These are phyloP conservation scores for Agriopis leucophaearia DNA, from an alignment of 2,888 invertebrate genomes.

Conservation along the genomic window DNA sequence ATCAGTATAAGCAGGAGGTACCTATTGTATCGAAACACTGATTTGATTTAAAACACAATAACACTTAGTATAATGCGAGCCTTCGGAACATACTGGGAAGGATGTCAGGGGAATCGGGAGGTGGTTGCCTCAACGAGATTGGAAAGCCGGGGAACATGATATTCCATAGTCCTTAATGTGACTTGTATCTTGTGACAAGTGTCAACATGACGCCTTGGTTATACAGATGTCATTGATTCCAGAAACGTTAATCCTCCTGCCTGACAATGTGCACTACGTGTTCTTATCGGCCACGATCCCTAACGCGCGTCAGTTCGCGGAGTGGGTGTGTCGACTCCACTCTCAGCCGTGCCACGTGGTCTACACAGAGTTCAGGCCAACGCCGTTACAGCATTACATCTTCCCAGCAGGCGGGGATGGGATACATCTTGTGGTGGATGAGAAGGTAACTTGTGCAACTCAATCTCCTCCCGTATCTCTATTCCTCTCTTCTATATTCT, in stretches of 20 bases:
- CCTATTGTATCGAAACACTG: no score
- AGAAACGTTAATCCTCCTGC: conserved; percentile 98
- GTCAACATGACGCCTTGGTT: no score
- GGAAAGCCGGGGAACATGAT: no score
- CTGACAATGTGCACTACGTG: conserved; percentile 99
- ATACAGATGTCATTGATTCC: conserved; percentile 42
- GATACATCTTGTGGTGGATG: conserved; percentile 98
- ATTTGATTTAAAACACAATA: no score
- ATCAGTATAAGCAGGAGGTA: no score
- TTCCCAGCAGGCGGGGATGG: conserved; percentile 98
- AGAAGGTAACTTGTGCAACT: conserved; percentile 85
- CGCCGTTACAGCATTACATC: conserved; percentile 99
- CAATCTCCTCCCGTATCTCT: conserved; percentile 28
- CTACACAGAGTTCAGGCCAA: conserved; percentile 99
- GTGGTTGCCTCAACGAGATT: no score
- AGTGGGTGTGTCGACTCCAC: conserved; percentile 98
- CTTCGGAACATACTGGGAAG: no score
- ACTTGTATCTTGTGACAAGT: no score
- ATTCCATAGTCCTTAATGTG: no score
- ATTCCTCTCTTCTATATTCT: not conserved
- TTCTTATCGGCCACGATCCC: conserved; percentile 99
- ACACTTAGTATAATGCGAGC: no score
- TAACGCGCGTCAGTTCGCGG: conserved; percentile 98
- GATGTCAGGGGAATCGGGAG: no score
- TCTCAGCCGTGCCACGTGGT: conserved; percentile 99